Evolutionary conservation across 2,888 invertebrate genomes (phyloP), one percentile per base, ranked within the genome.

Genomic region (Hermaeophaga mercurialis): DNA sequence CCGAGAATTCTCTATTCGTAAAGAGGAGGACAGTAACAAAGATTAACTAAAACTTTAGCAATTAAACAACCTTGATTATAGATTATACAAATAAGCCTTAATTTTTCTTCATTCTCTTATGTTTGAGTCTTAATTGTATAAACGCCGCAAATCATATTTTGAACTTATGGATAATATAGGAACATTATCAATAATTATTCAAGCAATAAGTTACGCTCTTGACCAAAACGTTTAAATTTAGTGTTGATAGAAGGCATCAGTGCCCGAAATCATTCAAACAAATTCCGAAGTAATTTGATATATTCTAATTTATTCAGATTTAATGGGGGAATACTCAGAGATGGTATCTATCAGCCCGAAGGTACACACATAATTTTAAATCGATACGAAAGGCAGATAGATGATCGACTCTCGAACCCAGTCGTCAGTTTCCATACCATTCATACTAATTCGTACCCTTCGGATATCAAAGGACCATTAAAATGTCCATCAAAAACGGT

Each of bases 341-440:
- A 56, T 49, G 45, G 34, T 54, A 60, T 57, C 52, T 57, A 52
- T 60, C 59, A 48, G 60, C 60, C 60, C 24, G 47, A 14, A 52
- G 60, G 56, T 38, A 48, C 43, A 36, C 44, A 50, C 46, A 60
- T 57, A 60, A 60, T 54, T 60, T 54, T 47, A 50, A 57, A 57
- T 58, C 54, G 54, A 55, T 60, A 60, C 36, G 19, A 39, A n/a
- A 39, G 48, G 54, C 58, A 61, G 65, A n/a, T n/a, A n/a, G n/a
- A 65, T 58, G 59, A 65, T 62, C 63, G 54, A 56, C 62, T 58
- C 56, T 22, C 46, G 53, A 58, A 56, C 47, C 36, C 56, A 49
- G 31, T 56, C 56, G 59, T 50, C 44, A 47, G 50, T 56, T 48
- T 60, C 45, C 43, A 56, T 60, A 60, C 47, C 54, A 57, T 57